These are phyloP conservation scores for Lobophora halterata DNA, from an alignment of 2,888 invertebrate genomes.

Conservation along the genomic window DNA sequence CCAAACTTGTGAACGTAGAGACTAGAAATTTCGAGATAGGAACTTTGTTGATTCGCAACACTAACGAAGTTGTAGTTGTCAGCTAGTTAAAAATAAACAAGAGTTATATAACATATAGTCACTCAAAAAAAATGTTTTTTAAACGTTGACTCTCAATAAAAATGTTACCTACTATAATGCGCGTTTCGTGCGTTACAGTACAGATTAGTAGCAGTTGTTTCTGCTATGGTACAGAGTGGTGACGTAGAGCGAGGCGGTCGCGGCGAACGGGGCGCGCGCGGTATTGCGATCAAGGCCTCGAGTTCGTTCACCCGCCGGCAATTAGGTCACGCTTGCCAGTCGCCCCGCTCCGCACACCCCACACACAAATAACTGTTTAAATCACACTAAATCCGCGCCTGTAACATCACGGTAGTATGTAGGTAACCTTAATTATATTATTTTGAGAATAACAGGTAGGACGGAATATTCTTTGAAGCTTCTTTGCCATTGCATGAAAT, in stretches of 20 bases:
- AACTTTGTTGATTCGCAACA: no score
- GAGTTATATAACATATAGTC: no score
- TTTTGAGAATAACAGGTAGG: slow-evolving; percentile 27
- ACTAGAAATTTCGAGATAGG: no score
- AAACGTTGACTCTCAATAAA: slow-evolving; percentile 43
- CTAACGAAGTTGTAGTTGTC: no score
- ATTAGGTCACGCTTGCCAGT: slow-evolving; percentile 69
- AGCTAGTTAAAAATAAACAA: no score
- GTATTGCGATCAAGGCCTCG: slow-evolving; percentile 80
- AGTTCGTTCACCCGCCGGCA: slow-evolving; percentile 76
- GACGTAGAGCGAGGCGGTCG: slow-evolving; percentile 47
- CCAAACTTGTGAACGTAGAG: no score
- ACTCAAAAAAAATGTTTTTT: slow-evolving; percentile 38
- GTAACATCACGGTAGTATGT: slow-evolving; percentile 61
- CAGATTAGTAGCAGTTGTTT: slow-evolving; percentile 21
- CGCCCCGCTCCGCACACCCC: slow-evolving; percentile 54
- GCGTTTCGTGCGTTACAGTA: slow-evolving; percentile 38
- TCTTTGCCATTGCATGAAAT: no score
- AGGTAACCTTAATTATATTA: slow-evolving; percentile 48
- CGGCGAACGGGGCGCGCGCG: slow-evolving; percentile 43
- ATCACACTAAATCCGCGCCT: slow-evolving; percentile 70
- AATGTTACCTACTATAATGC: slow-evolving; percentile 52
- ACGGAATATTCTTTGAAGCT: background rate
- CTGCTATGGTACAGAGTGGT: slow-evolving; percentile 35
- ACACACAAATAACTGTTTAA: slow-evolving; percentile 71